Conservation (phyloP, 2,113 vertebrate genomes). For the Oplegnathus fasciatus region DNA sequence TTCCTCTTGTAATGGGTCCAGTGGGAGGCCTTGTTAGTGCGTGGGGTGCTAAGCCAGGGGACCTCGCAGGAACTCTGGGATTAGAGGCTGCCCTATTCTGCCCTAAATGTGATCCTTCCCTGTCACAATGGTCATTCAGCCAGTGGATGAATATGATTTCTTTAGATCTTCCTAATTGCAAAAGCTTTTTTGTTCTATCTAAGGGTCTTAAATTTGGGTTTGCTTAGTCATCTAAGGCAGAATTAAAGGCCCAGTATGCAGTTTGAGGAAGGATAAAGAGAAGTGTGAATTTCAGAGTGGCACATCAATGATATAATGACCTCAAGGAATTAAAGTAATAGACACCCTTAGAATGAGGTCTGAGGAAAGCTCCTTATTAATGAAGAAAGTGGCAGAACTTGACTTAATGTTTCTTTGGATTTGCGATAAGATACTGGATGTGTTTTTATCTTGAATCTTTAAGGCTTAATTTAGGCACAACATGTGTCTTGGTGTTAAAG, state of each 20-base stretch:
- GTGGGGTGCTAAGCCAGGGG: constrained; percentile 63
- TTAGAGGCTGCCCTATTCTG: constrained; percentile 63
- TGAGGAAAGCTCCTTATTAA: constrained; percentile 1
- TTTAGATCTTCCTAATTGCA: constrained; percentile 64
- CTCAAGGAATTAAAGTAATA: constrained; percentile 29
- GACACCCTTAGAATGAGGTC: constrained; percentile 6
- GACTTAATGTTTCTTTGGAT: constrained; percentile 8
- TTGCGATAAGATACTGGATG: neutral
- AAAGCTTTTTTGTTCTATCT: constrained; percentile 52
- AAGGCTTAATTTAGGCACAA: neutral
- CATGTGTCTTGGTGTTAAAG: neutral
- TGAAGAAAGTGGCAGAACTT: neutral
- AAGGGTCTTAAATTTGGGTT: constrained; percentile 45
- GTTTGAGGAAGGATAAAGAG: constrained; percentile 40
- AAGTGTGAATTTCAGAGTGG: constrained; percentile 45
- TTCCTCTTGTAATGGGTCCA: constrained; percentile 73
- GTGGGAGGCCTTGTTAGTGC: constrained; percentile 73
- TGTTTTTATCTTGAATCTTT: neutral
- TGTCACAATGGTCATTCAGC: constrained; percentile 73
- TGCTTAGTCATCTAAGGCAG: constrained; percentile 43
- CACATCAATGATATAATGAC: constrained; percentile 53
- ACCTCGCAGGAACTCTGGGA: constrained; percentile 67
- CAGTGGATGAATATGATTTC: constrained; percentile 57
- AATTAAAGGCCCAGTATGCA: constrained; percentile 41
- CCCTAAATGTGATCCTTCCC: constrained; percentile 62